phyloP scores from a whole-genome alignment of 2,888 invertebrate species.

The Volucella inflata region DNA sequence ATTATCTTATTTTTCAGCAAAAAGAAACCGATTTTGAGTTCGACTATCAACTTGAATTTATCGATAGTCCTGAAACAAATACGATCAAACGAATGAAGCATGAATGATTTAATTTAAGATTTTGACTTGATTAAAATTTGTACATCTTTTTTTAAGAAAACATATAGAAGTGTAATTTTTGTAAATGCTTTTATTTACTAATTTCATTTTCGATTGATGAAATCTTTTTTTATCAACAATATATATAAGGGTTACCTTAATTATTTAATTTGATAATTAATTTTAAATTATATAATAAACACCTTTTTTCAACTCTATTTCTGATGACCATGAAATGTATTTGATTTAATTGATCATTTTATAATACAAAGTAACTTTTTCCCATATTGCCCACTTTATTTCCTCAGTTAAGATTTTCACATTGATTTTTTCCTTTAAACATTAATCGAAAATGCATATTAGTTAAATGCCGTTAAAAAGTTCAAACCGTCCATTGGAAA shows the following conservation, averaged over 20 bases:
- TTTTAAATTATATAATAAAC: not conserved
- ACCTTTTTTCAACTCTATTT: not conserved
- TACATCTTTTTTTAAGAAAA: not conserved
- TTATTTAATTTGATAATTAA: not conserved
- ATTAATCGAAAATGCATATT: constrained; percentile 47
- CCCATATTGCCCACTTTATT: not conserved
- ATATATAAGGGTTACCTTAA: too few relatives aligned
- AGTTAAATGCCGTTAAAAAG: constrained; percentile 51
- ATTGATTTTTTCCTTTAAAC: not conserved
- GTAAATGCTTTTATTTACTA: constrained; percentile 33
- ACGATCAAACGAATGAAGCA: constrained; percentile 81
- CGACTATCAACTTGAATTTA: constrained; percentile 82
- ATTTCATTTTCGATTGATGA: constrained; percentile 39
- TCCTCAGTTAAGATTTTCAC: not conserved
- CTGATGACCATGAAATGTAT: not conserved
- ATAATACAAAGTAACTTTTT: not conserved
- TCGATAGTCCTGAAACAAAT: constrained; percentile 77
- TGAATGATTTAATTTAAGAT: constrained; percentile 79
- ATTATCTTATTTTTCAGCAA: constrained; percentile 76
- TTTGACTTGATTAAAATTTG: constrained; percentile 31
- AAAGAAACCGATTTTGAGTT: constrained; percentile 82
- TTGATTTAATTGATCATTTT: too few relatives aligned
- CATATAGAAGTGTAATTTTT: constrained; percentile 41
- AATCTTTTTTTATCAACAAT: not conserved
- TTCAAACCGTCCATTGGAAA: constrained; percentile 63